A percentile compares a stretch with the other conserved stretches of the same genome.
Conservation (phyloP, 2,113 vertebrate species). For the Malurus elegans region DNA sequence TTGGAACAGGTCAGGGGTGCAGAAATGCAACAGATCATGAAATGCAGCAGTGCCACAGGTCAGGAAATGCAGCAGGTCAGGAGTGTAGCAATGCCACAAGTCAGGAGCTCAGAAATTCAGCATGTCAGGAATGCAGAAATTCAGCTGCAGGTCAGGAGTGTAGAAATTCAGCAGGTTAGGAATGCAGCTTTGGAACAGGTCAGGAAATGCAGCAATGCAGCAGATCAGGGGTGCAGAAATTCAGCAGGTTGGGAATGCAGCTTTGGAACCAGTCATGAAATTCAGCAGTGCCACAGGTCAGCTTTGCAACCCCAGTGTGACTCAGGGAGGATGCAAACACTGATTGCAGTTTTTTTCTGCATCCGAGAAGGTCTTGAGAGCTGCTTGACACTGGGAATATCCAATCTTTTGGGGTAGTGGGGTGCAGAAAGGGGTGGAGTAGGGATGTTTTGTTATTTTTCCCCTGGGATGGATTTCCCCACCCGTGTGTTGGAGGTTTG, state of each 20-base stretch:
- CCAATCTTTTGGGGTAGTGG: fast-evolving
- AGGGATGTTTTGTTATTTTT: background rate
- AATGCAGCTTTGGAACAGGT: conserved; percentile 63
- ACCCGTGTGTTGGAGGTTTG: background rate
- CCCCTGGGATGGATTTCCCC: too few species aligned
- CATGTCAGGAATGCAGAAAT: conserved; percentile 69
- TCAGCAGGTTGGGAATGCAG: conserved; percentile 70
- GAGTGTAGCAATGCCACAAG: conserved; percentile 71
- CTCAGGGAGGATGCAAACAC: background rate
- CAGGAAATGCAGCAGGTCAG: background rate
- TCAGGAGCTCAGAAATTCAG: conserved; percentile 59
- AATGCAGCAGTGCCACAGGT: conserved; percentile 73
- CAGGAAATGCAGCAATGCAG: conserved; percentile 37
- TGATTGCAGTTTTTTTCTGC: fast-evolving
- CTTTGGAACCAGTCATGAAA: too few species aligned
- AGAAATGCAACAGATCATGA: too few species aligned
- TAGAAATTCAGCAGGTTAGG: background rate
- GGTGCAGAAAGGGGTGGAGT: fast-evolving
- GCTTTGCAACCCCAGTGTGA: background rate
- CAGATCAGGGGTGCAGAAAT: conserved; percentile 74
- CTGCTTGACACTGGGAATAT: background rate
- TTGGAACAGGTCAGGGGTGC: conserved; percentile 78
- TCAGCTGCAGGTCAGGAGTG: conserved; percentile 69
- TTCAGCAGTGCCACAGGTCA: conserved; percentile 73
- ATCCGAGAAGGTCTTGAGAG: background rate